Base-by-base conservation (phyloP, 2,888 invertebrate genomes). In the Lasioglossum calceatum region DNA sequence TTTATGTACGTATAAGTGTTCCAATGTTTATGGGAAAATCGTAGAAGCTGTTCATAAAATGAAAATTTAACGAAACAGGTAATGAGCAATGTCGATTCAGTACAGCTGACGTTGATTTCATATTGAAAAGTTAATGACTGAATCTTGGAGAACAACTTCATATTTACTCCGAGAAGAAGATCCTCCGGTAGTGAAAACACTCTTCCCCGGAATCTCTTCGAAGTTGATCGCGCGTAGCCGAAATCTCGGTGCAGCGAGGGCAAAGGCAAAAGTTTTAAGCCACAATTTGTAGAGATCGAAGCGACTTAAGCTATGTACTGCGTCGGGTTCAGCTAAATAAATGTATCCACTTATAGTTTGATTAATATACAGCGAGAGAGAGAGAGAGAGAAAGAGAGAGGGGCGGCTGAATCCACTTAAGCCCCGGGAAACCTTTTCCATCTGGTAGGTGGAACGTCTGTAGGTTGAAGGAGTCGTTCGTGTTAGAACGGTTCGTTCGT, bases 311-410 rank as follows among this genome's bases (percentile, higher is more conserved):
- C 72, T 39, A 54, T 5, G 42, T 19, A 19, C 44, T 44, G 71
- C 36, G 32, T 36, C 39, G 71, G 67, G 78, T 72, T 81, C 64
- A 7, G 14, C 50, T 27, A 78, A 77, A 84, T 79, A 81, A 80
- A 87, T 85, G 82, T 76, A 81, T 77, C 85, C 76, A 84, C 80
- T 75, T 82, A 78, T 74, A 80, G 86, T 82, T 86, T 88, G 86
- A 88, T 89, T 88, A 89, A 88, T 88, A 88, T 79, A 77, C 78
- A 79, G 73, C 79, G 16, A 76, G 78, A 58, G 50, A 78, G 77
- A 74, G 16, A 73, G 84, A 77, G 27, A 27, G 27, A 27, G 27
- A 27, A 27, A 27, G 27, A 5, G 50, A 19, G 19, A 2, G 50
- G 75, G 84, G 76, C 58, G 84, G 32, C 74, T 47, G 84, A 77